phyloP scores from a whole-genome alignment of 2,113 vertebrate species.

The Okapia johnstoni region DNA sequence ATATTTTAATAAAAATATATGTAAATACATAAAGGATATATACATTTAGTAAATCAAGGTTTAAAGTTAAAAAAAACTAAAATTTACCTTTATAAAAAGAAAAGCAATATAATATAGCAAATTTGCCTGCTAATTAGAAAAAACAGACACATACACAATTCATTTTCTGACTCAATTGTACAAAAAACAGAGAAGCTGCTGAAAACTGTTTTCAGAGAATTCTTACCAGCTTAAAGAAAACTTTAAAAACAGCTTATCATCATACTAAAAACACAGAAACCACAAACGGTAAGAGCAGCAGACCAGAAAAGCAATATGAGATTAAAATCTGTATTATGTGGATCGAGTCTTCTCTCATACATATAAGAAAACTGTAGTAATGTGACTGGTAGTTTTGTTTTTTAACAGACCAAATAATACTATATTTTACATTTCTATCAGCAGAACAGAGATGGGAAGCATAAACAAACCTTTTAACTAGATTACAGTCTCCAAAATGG shows the following conservation, averaged over 20 bases:
- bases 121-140: slow-evolving; percentile 7
- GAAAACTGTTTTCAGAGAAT: slow-evolving; percentile 8
- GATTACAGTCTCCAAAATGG: slow-evolving; percentile 73
- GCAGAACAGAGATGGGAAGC: slow-evolving; percentile 77
- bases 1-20: neutral
- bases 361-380: neutral
- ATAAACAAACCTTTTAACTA: slow-evolving; percentile 80
- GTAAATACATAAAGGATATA: neutral
- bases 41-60: neutral
- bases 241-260: neutral
- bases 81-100: neutral
- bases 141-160: neutral
- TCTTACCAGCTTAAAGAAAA: neutral
- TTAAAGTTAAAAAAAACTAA: neutral
- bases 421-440: no score
- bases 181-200: neutral
- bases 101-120: slow-evolving; percentile 14
- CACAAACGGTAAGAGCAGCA: neutral
- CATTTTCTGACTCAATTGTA: neutral
- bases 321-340: slow-evolving; percentile 7
- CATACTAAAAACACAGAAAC: slow-evolving; percentile 21
- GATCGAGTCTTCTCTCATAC: neutral
- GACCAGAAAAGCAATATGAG: slow-evolving; percentile 3
- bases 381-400: slow-evolving; percentile 11
- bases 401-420: neutral